Evolutionary conservation across 2,797 vertebrate genomes (phyloP).

Genomic region (Menidia menidia): DNA sequence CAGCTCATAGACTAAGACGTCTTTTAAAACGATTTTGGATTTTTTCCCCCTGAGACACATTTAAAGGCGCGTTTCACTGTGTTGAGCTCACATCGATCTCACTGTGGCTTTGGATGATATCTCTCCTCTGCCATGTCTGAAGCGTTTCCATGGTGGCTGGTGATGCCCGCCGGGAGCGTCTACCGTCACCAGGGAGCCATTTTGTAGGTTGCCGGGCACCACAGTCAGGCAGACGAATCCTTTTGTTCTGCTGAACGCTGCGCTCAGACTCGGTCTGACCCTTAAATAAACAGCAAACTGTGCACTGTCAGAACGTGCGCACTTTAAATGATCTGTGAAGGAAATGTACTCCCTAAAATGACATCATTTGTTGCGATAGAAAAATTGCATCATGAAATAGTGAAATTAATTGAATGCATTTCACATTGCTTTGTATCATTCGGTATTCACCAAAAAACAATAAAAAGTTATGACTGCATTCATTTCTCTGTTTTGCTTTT

Average conservation of each 20-base stretch:
- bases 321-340: no score
- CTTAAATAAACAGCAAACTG: background rate
- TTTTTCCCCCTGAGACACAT: constrained; percentile 5
- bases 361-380: no score
- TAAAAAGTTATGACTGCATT: no score
- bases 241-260: constrained; percentile 52
- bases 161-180: constrained; percentile 40
- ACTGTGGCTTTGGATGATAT: constrained; percentile 22
- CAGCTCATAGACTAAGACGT: background rate
- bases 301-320: no score
- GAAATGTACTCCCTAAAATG: no score
- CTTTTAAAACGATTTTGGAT: background rate
- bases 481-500: no score
- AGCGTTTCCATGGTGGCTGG: constrained; percentile 67
- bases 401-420: no score
- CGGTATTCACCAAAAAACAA: no score
- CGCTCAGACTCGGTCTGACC: constrained; percentile 6
- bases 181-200: constrained; percentile 61
- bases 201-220: constrained; percentile 73
- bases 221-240: constrained; percentile 52
- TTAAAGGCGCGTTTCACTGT: background rate
- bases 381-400: no score
- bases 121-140: constrained; percentile 36
- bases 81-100: constrained; percentile 16
- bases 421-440: no score